Conservation (phyloP, 2,888 invertebrate genomes). For the Norana najaformis region DNA sequence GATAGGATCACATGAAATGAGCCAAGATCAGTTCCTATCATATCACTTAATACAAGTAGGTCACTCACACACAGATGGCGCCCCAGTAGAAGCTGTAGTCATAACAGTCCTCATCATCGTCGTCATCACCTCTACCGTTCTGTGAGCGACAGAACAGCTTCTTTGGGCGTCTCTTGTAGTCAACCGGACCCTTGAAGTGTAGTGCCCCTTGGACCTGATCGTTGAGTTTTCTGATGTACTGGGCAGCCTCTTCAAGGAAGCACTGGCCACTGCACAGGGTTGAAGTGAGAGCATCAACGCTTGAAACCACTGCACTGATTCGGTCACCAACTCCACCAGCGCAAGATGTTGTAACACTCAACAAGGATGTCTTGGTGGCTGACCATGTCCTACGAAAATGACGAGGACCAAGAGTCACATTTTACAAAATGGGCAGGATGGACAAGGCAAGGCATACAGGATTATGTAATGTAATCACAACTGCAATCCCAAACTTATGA, state of each 20-base stretch:
- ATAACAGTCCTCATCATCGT: background rate
- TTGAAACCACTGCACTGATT: background rate
- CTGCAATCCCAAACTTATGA: no score
- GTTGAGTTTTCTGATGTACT: background rate
- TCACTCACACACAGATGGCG: background rate
- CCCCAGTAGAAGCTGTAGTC: background rate
- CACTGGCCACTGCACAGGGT: conserved; percentile 8
- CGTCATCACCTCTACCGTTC: background rate
- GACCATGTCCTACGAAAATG: background rate
- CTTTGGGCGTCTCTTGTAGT: background rate
- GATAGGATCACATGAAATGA: background rate
- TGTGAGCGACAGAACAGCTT: background rate
- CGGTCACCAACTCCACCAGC: conserved; percentile 16
- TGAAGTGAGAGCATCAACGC: background rate
- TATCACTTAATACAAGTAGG: background rate
- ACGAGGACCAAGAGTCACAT: background rate
- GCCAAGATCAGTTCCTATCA: background rate
- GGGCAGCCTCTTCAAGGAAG: background rate
- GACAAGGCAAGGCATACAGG: background rate
- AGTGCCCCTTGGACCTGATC: background rate
- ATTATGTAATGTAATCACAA: no score
- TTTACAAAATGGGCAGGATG: no score
- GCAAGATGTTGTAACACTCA: background rate
- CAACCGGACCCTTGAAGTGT: background rate
- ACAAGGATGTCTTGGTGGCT: background rate